These are phyloP conservation scores for Diachasmimorpha longicaudata DNA, from an alignment of 1,140 invertebrate species.

Conservation along the genomic window DNA sequence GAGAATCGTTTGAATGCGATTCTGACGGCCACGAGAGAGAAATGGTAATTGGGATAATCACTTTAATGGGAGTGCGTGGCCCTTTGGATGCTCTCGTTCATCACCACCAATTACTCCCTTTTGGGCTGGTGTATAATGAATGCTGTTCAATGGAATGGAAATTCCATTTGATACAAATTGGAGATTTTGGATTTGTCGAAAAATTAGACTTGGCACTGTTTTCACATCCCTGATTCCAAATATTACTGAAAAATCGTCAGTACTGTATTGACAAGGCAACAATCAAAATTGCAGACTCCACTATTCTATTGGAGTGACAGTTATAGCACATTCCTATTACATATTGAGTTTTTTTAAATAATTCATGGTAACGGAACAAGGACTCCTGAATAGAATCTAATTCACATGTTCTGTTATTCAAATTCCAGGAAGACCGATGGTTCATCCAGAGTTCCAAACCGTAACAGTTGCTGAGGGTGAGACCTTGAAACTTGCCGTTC, in stretches of 20 bases:
- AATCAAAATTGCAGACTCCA: too few relatives aligned
- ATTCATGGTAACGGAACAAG: too few relatives aligned
- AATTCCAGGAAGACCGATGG: constrained; percentile 66
- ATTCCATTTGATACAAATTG: not conserved
- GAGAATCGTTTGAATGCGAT: not conserved
- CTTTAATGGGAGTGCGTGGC: not conserved
- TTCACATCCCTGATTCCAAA: too few relatives aligned
- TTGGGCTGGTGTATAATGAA: not conserved
- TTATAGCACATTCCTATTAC: too few relatives aligned
- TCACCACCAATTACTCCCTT: not conserved
- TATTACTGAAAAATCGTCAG: not conserved
- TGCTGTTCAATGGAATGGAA: not conserved
- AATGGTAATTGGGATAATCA: not conserved
- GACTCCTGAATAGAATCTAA: too few relatives aligned
- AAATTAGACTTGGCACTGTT: too few relatives aligned
- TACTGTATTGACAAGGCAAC: too few relatives aligned
- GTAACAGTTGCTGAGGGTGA: constrained; percentile 65
- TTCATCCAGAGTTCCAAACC: constrained; percentile 63
- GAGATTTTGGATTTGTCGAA: not conserved
- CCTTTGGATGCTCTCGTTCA: not conserved
- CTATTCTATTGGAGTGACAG: too few relatives aligned
- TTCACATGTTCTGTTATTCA: constrained; percentile 21
- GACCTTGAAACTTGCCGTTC: constrained; percentile 61
- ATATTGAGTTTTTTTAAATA: too few relatives aligned
- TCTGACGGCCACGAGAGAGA: not conserved